Percentiles rank a stretch among this genome's conserved stretches.
Evolutionary conservation across 2,888 invertebrate genomes (phyloP).

Genomic region (Boloria selene): DNA sequence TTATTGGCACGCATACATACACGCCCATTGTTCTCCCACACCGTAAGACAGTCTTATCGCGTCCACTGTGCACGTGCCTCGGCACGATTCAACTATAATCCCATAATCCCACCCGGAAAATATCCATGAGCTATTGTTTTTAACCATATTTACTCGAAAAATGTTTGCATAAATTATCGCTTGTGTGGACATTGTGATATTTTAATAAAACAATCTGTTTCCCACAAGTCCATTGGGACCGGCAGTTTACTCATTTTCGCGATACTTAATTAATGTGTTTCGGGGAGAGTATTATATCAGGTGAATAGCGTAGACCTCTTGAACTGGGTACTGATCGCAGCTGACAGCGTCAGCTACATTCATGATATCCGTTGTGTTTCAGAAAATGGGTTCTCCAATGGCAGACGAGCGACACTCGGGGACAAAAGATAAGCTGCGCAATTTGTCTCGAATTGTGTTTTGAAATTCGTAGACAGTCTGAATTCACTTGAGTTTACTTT

Average conservation of each 20-base stretch:
- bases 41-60: slow-evolving; percentile 54
- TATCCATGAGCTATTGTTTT: slow-evolving; percentile 72
- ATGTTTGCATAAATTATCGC: slow-evolving; percentile 69
- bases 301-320: slow-evolving; percentile 23
- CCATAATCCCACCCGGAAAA: slow-evolving; percentile 76
- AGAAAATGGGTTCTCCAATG: slow-evolving; percentile 52
- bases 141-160: slow-evolving; percentile 63
- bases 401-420: slow-evolving; percentile 56
- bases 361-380: slow-evolving; percentile 53
- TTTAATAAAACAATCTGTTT: slow-evolving; percentile 64
- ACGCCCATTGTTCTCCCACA: slow-evolving; percentile 39
- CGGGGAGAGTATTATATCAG: slow-evolving; percentile 25
- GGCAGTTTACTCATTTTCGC: slow-evolving; percentile 27
- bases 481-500: slow-evolving; percentile 33
- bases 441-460: slow-evolving; percentile 59
- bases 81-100: slow-evolving; percentile 60
- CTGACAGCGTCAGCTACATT: slow-evolving; percentile 31
- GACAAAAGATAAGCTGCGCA: slow-evolving; percentile 60
- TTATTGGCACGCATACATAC: slow-evolving; percentile 51
- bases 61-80: slow-evolving; percentile 58
- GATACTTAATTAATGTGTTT: slow-evolving; percentile 32
- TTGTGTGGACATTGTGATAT: slow-evolving; percentile 62
- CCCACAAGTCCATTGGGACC: slow-evolving; percentile 44
- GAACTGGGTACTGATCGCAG: slow-evolving; percentile 26
- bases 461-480: slow-evolving; percentile 50